Evolutionary conservation across 2,797 vertebrate genomes (phyloP), one percentile per base, ranked within the genome.

Genomic region (Anas georgica): DNA sequence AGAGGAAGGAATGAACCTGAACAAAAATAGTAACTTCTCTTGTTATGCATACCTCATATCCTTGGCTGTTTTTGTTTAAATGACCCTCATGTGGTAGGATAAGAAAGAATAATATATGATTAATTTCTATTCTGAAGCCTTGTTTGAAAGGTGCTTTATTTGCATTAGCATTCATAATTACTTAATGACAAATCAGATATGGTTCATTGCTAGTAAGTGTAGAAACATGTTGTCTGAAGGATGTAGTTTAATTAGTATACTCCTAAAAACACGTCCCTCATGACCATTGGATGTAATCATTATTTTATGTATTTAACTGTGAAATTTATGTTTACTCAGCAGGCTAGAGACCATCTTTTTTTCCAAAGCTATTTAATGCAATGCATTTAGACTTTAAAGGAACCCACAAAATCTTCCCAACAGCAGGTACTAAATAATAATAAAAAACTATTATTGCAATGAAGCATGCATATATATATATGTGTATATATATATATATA

Each of bases 121-220:
- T 99, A 98, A 98, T 98, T 98, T 98, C 93, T 88, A 93, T 97
- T 97, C 91, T 96, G 97, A 97, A 97, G 93, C 93, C 89, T 97
- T 95, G 93, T 98, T 98, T 98, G 98, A 99, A 98, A 98, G 98
- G 98, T 98, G 98, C 98, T 99, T 98, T 99, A 98, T 99, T 99
- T 98, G 98, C 98, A 99, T 99, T 99, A 99, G 98, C 98, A 98
- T 99, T 98, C 98, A 98, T 99, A 99, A 99, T 99, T 98, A 99
- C 98, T 98, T 99, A 99, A 99, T 98, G 98, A 98, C 98, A 98
- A 99, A 99, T 99, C 99, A 99, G 99, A 99, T 99, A 98, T 98
- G 99, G 98, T 99, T 99, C 99, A 98, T 98, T 98, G 98, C 98
- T 97, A 97, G 97, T 97, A 98, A 98, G 98, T 98, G 98, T 98